Evolutionary conservation across 2,113 vertebrate species (phyloP), one percentile per base, ranked within the genome.

Genomic region (Falcunculus frontatus): DNA sequence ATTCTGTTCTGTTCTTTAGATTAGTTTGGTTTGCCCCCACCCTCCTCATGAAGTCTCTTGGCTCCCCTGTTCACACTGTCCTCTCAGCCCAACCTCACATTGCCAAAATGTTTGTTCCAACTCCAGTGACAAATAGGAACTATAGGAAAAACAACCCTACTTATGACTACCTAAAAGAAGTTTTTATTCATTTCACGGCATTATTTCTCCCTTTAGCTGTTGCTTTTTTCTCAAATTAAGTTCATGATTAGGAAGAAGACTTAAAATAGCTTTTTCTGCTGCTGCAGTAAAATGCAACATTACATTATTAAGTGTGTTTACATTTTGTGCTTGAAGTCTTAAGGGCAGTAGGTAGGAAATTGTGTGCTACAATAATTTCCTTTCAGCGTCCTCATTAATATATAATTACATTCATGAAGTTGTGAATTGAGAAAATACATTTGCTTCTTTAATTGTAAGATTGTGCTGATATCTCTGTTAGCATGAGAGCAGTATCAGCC

Each of bases 281-380:
- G 29, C 74, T 68, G 16, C 69, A 63, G 56, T 68, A 84, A 77
- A 84, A 81, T 60, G 65, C 63, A 90, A 69, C 4, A 9, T 81
- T 91, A 25, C 63, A 44, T 92, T 95, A 89, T 91, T 87, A 79
- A 95, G 50, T 50, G 15, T 52, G 50, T 52, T 97, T 95, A 84
- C 87, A 80, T 70, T 87, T 90, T 63, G 53, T 92, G n/a, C 57
- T 89, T 6, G 9, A 78, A 87, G 49, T 90, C 59, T 77, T 92
- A 69, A 88, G 85, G 88, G 59, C 46, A 72, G 8, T 65, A 90
- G 86, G 79, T 96, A 53, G 0, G 0, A 94, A 90, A 83, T 86
- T 46, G 55, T 60, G 67, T 75, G 62, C 55, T 52, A 84, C 39
- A 69, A 72, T 74, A 82, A 69, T 85, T 91, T 94, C 49, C 46